Base-by-base conservation (phyloP, 2,113 vertebrate species). In the Ranitomeya imitator region DNA sequence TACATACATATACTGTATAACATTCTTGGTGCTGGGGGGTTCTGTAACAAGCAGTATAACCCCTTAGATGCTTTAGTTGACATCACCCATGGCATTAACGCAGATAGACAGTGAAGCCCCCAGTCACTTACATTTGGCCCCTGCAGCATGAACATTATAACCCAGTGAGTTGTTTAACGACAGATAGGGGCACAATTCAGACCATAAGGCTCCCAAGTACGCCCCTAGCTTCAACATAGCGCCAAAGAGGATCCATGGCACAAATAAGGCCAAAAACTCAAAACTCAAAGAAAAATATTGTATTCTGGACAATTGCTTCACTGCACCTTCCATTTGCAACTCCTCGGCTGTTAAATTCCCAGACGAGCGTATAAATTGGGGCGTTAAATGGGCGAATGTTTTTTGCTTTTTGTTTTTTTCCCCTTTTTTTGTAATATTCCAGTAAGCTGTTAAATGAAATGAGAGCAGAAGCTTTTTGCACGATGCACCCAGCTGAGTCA, bases 361-460 rank as follows among this genome's bases (percentile, higher is more conserved):
- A 83, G 80, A 83, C 60, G 37, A 37, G 31, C 79, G 14, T 31
- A 82, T 82, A 63, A 82, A 63, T 45, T 45, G 51, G 65, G 16
- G 31, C 14, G 18, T 65, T 83, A 63, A 65, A 21, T 63, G 57
- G 26, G 19, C 11, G 2, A 65, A 51, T 23, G 6, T 21, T 55
- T 79, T 79, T 79, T 37, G 18, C 73, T 78, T 76, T 45, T 51
- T 7, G 0, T 3, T 74, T 78, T 21, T 52, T n/a, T 1, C 19
- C 51, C 51, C n/a, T 26, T 31, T 69, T 76, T 76, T 76, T 21
- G 16, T 67, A 83, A 83, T 83, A 67, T 67, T 54, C 63, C 59
- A 55, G 67, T 84, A 84, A 84, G 82, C 63, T 45, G 51, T 71
- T 84, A 69, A 26, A 54, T 71, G 51, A 69, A 26, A 54, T 71